A percentile compares a stretch with the other conserved stretches of the same genome.
phyloP scores from a whole-genome alignment of 1,140 invertebrate genomes.

The Pseudomyrmex sp. region DNA sequence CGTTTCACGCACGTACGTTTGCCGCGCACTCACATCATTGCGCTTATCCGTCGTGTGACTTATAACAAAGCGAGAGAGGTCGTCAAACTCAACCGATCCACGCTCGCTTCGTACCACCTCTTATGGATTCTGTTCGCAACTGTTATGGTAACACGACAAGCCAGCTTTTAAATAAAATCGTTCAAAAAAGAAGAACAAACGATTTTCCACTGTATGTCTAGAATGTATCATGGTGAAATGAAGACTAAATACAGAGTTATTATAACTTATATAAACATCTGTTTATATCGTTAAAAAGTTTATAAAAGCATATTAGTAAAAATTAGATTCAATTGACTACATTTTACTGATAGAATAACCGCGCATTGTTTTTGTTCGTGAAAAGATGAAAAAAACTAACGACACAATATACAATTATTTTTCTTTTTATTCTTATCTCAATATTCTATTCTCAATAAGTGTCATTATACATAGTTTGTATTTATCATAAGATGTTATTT shows the following conservation, averaged over 20 bases:
- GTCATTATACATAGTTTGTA: too few species aligned
- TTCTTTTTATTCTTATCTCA: too few species aligned
- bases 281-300: too few species aligned
- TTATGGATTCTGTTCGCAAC: conserved; percentile 39
- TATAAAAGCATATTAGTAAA: too few species aligned
- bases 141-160: conserved; percentile 57
- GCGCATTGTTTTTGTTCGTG: too few species aligned
- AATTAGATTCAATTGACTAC: too few species aligned
- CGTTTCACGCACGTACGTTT: conserved; percentile 66
- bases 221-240: conserved; percentile 26
- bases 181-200: conserved; percentile 20
- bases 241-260: background rate
- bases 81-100: conserved; percentile 66
- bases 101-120: conserved; percentile 14
- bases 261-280: too few species aligned
- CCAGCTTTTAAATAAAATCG: conserved; percentile 56
- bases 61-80: conserved; percentile 68
- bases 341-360: too few species aligned
- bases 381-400: too few species aligned
- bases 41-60: conserved; percentile 74
- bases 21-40: conserved; percentile 21
- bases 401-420: too few species aligned
- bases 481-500: too few species aligned
- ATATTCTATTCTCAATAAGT: too few species aligned
- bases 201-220: conserved; percentile 33